Base-by-base conservation (phyloP, 2,797 vertebrate genomes). In the Danio kyathit region DNA sequence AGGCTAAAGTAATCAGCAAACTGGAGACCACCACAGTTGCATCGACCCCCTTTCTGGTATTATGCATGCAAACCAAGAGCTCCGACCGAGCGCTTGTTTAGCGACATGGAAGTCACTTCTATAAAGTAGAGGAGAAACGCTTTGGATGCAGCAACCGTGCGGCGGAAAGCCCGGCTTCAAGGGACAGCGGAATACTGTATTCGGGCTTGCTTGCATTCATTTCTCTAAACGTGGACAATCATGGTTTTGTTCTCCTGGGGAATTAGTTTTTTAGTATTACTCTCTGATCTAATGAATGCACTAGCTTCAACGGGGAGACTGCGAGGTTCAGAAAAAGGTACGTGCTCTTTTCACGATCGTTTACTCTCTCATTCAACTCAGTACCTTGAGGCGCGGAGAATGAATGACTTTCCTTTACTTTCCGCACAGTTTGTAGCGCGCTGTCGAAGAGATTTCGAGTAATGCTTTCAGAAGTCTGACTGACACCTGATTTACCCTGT, bases 231-330 rank as follows among this genome's bases (percentile, higher is more conserved):
- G 89, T 90, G 89, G 91, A 95, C 91, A 95, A 96, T 91, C 96
- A 97, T 97, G 96, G 94, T 94, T 95, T 94, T 95, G 92, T 95
- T 95, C 92, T 91, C 95, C 85, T 95, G 95, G 96, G 95, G 94
- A 90, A 90, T 95, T 91, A 91, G 92, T 87, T 92, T 96, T 89
- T 93, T 95, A 76, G 85, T 92, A 75, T 90, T 96, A 76, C 92
- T 96, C 92, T 92, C 91, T 87, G 94, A 94, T 89, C 89, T 95
- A 84, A 91, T 94, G 85, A 93, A 91, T 89, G 93, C 91, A 88
- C 90, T 92, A 85, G 90, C 92, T 83, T 94, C 91, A 75, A 91
- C 94, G 78, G 93, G 92, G 88, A 94, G 89, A 87, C 93, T 90
- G 85, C 90, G 94, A 91, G 95, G 94, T 88, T 94, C 95, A 63